Base-by-base conservation (phyloP, 2,888 invertebrate species). In the Cryptops parisi region DNA sequence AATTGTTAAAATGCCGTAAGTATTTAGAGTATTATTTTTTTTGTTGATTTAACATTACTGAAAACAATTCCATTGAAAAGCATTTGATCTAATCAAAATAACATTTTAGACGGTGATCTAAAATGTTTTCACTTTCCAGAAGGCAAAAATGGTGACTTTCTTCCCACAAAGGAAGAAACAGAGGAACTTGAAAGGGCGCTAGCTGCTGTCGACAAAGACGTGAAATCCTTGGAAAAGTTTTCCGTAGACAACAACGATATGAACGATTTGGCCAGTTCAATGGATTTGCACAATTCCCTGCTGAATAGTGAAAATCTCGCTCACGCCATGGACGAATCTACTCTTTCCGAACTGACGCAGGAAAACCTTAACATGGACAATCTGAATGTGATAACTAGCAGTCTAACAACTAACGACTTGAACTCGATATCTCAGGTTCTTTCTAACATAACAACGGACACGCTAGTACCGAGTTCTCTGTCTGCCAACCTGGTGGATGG, bases 161-260 rank as follows among this genome's bases (percentile, higher is more conserved):
- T 78, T 62, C 80, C 81, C 38, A 77, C 81, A 47, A 76, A 79
- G 65, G 88, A 86, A 65, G 89, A 90, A 69, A 82, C 86, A 33
- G 88, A 89, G 60, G 89, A 89, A 67, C 70, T 90, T 62, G 88
- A 89, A 65, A 79, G 88, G 55, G 89, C 88, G 6, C 70, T 90
- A 58, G 83, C 82, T 61, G 80, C 80, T 47, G 84, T 83, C 44
- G 82, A 82, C 19, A 64, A 65, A 58, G 65, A 66, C 54, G 62
- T 67, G n/a, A 64, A 65, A 52, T 59, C 63, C 3, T 54, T 64
- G n/a, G 63, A 63, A 44, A 61, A 63, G 51, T 54, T 63, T n/a
- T 57, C 63, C 5, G 56, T 58, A 15, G 59, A 59, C 25, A 59
- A 59, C 33, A 61, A 62, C 19, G 64, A 64, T 24, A 51, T 51